Conservation (phyloP, 1,140 invertebrate species). For the Habropoda laboriosa region DNA sequence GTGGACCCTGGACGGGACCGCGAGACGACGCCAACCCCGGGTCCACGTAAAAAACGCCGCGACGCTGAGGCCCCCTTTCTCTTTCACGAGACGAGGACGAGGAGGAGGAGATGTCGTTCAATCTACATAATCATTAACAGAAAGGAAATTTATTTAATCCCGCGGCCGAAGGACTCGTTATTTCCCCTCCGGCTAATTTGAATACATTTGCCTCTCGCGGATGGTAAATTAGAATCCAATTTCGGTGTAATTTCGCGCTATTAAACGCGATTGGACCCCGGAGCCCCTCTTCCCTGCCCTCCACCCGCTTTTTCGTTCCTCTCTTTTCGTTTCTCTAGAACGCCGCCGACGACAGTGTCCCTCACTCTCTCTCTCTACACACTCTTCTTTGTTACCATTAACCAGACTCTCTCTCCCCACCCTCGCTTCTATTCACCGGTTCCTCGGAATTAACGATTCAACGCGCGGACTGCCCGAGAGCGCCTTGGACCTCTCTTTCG, state of each 20-base stretch:
- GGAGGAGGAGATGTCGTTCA: constrained; percentile 76
- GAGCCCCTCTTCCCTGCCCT: constrained; percentile 1
- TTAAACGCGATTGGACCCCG: constrained; percentile 77
- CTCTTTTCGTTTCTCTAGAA: constrained; percentile 1
- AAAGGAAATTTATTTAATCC: constrained; percentile 81
- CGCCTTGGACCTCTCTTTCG: not conserved
- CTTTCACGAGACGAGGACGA: too few species aligned
- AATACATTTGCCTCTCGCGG: constrained; percentile 77
- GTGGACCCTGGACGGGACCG: not conserved
- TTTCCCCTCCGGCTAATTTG: constrained; percentile 77
- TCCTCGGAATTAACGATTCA: constrained; percentile 37
- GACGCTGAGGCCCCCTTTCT: constrained; percentile 24
- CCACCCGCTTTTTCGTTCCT: too few species aligned
- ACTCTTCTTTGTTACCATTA: constrained; percentile 15
- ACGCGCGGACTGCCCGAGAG: not conserved
- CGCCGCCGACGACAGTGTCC: not conserved
- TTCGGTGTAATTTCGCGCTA: constrained; percentile 80
- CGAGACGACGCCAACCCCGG: constrained; percentile 22
- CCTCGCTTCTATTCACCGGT: not conserved
- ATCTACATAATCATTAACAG: constrained; percentile 82
- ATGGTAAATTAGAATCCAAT: constrained; percentile 82
- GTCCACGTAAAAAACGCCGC: constrained; percentile 27
- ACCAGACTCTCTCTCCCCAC: not conserved
- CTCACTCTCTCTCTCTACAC: not conserved
- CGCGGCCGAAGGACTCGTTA: constrained; percentile 73